Conservation (phyloP, 2,888 invertebrate genomes). For the Axea sp. region DNA sequence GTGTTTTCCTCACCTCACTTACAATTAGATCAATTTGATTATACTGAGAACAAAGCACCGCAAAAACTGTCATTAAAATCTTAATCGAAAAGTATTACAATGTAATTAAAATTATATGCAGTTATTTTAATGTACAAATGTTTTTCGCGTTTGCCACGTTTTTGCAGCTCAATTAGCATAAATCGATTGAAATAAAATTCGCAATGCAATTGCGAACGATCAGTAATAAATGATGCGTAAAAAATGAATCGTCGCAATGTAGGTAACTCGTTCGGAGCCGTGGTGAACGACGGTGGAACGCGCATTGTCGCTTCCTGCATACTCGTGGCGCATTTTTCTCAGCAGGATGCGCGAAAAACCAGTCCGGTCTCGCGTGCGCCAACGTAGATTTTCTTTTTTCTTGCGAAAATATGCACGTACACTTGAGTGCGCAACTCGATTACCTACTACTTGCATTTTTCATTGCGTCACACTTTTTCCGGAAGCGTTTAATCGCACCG, state of each 20-base stretch:
- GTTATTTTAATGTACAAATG: no score
- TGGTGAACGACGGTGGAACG: constrained; percentile 12
- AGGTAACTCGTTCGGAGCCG: constrained; percentile 37
- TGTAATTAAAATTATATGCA: no score
- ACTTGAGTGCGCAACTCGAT: constrained; percentile 48
- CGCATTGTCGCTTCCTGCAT: constrained; percentile 31
- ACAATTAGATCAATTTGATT: no score
- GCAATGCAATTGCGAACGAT: no score
- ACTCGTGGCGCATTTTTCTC: constrained; percentile 19
- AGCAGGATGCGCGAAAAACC: constrained; percentile 43
- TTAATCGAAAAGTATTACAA: no score
- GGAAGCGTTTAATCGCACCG: no score
- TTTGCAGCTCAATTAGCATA: no score
- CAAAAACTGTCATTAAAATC: no score
- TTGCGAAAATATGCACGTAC: constrained; percentile 34
- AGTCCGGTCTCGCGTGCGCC: constrained; percentile 44
- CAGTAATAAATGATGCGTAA: no score
- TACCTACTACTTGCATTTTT: constrained; percentile 50
- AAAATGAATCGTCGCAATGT: constrained; percentile 34
- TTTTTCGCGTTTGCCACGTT: no score
- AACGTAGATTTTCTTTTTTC: constrained; percentile 36
- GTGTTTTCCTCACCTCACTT: no score
- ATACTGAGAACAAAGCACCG: no score
- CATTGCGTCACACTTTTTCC: constrained; percentile 55
- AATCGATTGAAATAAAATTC: background rate